Evolutionary conservation across 2,888 invertebrate species (phyloP).

Genomic region (Troides helena): DNA sequence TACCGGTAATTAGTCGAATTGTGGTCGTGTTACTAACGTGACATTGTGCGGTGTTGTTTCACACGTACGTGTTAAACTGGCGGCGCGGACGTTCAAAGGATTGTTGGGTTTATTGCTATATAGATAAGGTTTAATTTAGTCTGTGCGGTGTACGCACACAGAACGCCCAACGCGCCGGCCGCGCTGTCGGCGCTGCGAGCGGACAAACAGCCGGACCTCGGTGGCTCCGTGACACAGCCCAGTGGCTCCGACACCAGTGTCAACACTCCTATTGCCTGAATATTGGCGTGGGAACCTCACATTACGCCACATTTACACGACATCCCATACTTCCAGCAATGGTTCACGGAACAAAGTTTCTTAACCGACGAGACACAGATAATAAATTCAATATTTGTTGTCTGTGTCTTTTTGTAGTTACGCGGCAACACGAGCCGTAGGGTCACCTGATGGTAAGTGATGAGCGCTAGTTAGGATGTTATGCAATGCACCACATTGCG

Average conservation of each 20-base stretch:
- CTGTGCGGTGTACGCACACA: background rate
- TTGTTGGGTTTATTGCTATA: background rate
- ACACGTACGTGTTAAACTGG: slow-evolving; percentile 27
- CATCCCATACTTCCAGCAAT: no score
- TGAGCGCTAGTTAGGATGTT: no score
- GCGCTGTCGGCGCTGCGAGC: slow-evolving; percentile 39
- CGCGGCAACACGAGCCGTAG: no score
- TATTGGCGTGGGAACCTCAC: slow-evolving; percentile 51
- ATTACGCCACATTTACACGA: background rate
- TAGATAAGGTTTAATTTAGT: background rate
- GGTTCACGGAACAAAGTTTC: no score
- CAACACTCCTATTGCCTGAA: slow-evolving; percentile 43
- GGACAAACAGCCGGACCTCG: slow-evolving; percentile 37
- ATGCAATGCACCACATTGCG: no score
- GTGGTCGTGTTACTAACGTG: background rate
- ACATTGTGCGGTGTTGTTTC: slow-evolving; percentile 27
- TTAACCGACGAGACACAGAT: no score
- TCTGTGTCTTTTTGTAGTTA: no score
- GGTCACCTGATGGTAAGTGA: no score
- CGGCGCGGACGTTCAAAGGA: background rate
- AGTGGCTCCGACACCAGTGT: slow-evolving; percentile 42
- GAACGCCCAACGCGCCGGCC: slow-evolving; percentile 21
- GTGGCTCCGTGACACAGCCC: slow-evolving; percentile 49
- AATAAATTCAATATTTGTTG: no score
- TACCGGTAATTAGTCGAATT: slow-evolving; percentile 12